These are phyloP conservation scores for Anabacerthia variegaticeps DNA, from an alignment of 2,797 vertebrate genomes.

Conservation along the genomic window DNA sequence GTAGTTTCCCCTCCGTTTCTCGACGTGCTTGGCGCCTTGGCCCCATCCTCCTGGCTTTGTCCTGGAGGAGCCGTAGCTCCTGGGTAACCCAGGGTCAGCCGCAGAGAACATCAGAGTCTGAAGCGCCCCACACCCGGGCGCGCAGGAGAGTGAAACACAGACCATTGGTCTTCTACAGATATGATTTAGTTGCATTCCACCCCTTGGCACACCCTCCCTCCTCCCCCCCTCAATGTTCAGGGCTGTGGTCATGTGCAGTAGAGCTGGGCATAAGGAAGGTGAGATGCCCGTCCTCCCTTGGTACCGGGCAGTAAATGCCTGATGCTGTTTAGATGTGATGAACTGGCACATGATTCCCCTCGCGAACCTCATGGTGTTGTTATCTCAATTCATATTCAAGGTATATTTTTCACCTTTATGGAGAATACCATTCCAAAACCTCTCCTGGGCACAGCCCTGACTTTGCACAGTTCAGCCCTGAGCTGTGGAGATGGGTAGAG, in stretches of 20 bases:
- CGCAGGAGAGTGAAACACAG: background rate
- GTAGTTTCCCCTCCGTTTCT: background rate
- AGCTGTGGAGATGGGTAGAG: background rate
- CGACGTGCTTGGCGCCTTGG: background rate
- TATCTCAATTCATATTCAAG: background rate
- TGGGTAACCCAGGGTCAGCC: background rate
- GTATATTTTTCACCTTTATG: background rate
- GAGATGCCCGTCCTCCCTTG: background rate
- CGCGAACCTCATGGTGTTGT: background rate
- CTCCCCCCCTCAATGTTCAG: fast-evolving
- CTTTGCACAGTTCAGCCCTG: background rate
- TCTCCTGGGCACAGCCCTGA: background rate
- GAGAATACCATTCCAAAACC: background rate
- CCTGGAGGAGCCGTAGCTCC: background rate
- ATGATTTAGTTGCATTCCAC: background rate
- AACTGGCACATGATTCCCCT: background rate
- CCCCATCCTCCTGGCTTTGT: background rate
- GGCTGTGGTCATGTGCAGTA: background rate
- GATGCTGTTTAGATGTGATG: background rate
- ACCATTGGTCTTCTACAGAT: background rate
- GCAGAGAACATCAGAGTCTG: background rate
- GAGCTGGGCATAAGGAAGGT: background rate
- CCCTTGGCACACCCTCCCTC: fast-evolving
- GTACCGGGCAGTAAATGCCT: background rate
- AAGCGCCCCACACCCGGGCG: fast-evolving